phyloP scores from a whole-genome alignment of 2,888 invertebrate genomes.

The Agonum fuliginosum region DNA sequence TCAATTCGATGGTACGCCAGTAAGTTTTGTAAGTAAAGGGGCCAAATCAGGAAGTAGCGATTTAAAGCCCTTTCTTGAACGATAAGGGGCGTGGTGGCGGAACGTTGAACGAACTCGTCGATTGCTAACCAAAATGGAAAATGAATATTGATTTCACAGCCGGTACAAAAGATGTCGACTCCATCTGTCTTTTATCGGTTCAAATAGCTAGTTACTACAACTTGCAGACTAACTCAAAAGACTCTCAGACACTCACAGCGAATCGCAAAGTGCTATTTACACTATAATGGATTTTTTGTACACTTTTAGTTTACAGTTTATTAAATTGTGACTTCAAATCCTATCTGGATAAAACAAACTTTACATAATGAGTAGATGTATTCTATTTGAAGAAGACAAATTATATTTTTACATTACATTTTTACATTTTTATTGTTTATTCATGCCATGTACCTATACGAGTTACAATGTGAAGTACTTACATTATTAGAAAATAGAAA shows the following conservation, averaged over 20 bases:
- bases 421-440: no score
- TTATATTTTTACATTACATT: no score
- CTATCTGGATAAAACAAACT: no score
- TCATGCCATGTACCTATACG: no score
- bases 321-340: no score
- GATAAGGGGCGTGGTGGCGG: slow-evolving; percentile 24
- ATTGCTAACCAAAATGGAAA: slow-evolving; percentile 48
- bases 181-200: slow-evolving; percentile 44
- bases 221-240: slow-evolving; percentile 19
- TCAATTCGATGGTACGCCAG: no score
- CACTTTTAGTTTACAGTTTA: slow-evolving; percentile 26
- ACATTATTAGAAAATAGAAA: no score
- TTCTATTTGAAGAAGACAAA: no score
- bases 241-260: neutral
- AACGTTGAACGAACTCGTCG: slow-evolving; percentile 27
- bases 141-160: slow-evolving; percentile 47
- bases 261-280: slow-evolving; percentile 8
- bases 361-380: no score
- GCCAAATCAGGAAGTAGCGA: neutral
- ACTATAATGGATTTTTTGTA: slow-evolving; percentile 39
- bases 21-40: neutral
- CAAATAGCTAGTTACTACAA: slow-evolving; percentile 30
- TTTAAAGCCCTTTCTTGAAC: neutral
- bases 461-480: no score
- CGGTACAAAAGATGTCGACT: slow-evolving; percentile 49